Evolutionary conservation across 2,113 vertebrate species (phyloP), one percentile per base, ranked within the genome.

Genomic region (Calidris pygmaea): DNA sequence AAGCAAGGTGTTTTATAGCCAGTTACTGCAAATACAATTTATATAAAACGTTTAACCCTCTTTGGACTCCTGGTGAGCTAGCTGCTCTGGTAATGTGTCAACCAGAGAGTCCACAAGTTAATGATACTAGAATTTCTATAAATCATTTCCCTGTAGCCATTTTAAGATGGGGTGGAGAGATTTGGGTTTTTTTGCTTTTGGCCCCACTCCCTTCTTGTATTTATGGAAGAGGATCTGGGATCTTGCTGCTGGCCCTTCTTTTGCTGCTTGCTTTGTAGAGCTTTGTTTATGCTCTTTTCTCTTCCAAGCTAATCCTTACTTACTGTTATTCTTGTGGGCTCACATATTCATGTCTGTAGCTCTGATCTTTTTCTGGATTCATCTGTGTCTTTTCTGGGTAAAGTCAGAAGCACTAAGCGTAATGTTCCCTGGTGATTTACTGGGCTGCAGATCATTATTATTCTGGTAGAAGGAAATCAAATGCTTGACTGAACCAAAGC

Each of bases 1-100:
- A 93, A 89, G 94, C 81, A 96, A 93, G 93, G 87, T 97, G 56
- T 85, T 96, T 96, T 95, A 96, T 83, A 89, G 91, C 95, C 71
- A 73, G 91, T 97, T 95, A 93, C 81, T 94, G 84, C 91, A 94
- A 89, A 95, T 95, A 80, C 87, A 87, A 82, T 95, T 96, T 91
- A 74, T 87, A 92, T 91, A 85, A 95, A 96, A 83, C 0, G 0
- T 92, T 95, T 95, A 95, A 83, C 77, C 77, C 89, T 92, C 52
- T 93, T 89, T 10, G 43, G 70, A 18, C 67, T 91, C 12, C 32
- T 70, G 1, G 26, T 77, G 71, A 91, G 75, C 50, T 76, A 53
- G 41, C 84, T 89, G 53, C 77, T 94, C 85, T 45, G 71, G 53
- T 55, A 72, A 21, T 24, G 24, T 85, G 62, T 92, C 6, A 7